Conservation (phyloP, 2,888 invertebrate genomes). For the Autographa gamma region DNA sequence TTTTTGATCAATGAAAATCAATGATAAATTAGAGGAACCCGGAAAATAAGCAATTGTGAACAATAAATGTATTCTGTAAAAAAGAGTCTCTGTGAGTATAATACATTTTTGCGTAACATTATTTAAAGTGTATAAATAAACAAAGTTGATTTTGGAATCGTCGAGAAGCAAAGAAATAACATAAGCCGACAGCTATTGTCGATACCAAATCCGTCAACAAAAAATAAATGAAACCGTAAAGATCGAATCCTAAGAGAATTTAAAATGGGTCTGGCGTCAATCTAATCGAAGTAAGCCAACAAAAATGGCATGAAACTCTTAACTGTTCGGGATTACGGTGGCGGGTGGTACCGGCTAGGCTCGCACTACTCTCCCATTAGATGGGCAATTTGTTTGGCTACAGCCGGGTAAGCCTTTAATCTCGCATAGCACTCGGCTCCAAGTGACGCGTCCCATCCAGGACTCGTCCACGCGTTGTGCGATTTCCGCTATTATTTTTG, state of each 20-base stretch:
- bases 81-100: too few relatives aligned
- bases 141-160: background rate
- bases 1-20: too few relatives aligned
- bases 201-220: background rate
- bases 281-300: slow-evolving; percentile 60
- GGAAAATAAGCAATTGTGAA: too few relatives aligned
- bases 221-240: background rate
- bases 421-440: slow-evolving; percentile 69
- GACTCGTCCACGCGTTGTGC: slow-evolving; percentile 41
- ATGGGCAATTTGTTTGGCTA: slow-evolving; percentile 82
- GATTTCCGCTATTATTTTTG: slow-evolving; percentile 50
- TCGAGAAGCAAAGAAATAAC: background rate
- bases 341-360: slow-evolving; percentile 63
- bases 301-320: slow-evolving; percentile 66
- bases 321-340: slow-evolving; percentile 67
- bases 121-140: too few relatives aligned
- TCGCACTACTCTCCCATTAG: slow-evolving; percentile 77
- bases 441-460: slow-evolving; percentile 62
- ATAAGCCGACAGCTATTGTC: background rate
- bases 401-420: slow-evolving; percentile 79
- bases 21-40: too few relatives aligned
- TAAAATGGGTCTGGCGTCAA: slow-evolving; percentile 55
- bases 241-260: slow-evolving; percentile 15
- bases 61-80: too few relatives aligned
- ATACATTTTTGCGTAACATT: too few relatives aligned